A percentile compares a stretch with the other conserved stretches of the same genome.
Evolutionary conservation across 1,140 invertebrate genomes (phyloP).

Genomic region (Papilio aristodemus): DNA sequence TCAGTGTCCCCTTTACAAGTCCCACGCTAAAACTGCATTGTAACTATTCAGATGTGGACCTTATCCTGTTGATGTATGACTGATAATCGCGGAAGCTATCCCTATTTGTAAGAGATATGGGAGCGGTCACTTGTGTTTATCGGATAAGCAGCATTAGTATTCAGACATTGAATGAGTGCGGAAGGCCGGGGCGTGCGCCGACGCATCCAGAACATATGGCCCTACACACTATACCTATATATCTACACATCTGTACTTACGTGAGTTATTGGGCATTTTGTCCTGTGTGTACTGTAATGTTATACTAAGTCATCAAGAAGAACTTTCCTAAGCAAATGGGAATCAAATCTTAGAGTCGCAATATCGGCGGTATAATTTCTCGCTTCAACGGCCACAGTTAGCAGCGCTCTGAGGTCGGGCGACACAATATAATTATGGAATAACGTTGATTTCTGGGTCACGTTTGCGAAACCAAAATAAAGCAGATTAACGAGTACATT

Average conservation of each 20-base stretch:
- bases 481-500: constrained; percentile 28
- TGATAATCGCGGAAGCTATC: neutral
- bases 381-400: too few species aligned
- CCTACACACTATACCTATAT: neutral
- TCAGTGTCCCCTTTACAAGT: neutral
- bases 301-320: too few species aligned
- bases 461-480: constrained; percentile 22
- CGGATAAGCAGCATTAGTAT: constrained; percentile 17
- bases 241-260: neutral
- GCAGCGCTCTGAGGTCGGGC: neutral
- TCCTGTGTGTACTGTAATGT: too few species aligned
- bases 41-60: neutral
- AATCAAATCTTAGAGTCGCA: too few species aligned
- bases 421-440: constrained; percentile 15
- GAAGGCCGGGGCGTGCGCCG: constrained; percentile 1
- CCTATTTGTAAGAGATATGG: neutral
- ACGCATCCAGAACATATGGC: neutral
- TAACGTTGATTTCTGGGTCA: constrained; percentile 14
- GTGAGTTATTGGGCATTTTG: neutral
- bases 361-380: too few species aligned
- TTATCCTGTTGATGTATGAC: neutral
- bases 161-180: constrained; percentile 13
- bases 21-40: neutral
- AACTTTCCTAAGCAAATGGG: too few species aligned
- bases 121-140: constrained; percentile 9